Percentiles rank a stretch among this genome's conserved stretches.
phyloP scores from a whole-genome alignment of 2,888 invertebrate genomes.

The Napeogenes inachia region DNA sequence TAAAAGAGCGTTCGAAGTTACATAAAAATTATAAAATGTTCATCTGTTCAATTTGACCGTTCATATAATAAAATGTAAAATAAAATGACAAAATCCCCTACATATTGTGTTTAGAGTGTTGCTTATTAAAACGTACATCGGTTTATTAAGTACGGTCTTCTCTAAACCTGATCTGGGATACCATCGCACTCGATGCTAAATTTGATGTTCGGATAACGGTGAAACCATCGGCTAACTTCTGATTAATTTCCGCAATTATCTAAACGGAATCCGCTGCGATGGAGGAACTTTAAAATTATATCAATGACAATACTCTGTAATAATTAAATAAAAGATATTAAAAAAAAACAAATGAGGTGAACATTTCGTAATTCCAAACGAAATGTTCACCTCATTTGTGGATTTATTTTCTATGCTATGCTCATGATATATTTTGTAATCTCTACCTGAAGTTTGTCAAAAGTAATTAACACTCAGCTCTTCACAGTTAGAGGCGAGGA shows the following conservation, averaged over 20 bases:
- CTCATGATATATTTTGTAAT: not conserved
- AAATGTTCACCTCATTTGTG: too few relatives aligned
- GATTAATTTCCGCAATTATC: slow-evolving; percentile 15
- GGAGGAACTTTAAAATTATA: not conserved
- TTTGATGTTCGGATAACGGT: slow-evolving; percentile 29
- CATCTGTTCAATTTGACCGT: too few relatives aligned
- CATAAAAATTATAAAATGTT: too few relatives aligned
- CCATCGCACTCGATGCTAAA: slow-evolving; percentile 30
- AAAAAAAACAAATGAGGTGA: too few relatives aligned
- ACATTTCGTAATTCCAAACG: too few relatives aligned
- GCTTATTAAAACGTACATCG: not conserved
- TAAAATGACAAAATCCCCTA: not conserved
- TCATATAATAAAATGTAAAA: slow-evolving; percentile 1
- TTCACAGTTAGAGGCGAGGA: slow-evolving; percentile 17
- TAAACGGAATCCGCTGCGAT: not conserved
- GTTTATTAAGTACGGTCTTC: slow-evolving; percentile 6
- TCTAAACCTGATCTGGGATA: slow-evolving; percentile 30
- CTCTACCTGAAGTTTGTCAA: slow-evolving; percentile 3
- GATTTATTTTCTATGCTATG: too few relatives aligned
- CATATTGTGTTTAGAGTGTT: not conserved
- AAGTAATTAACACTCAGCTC: slow-evolving; percentile 21
- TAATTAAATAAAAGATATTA: too few relatives aligned
- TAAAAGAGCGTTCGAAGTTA: too few relatives aligned
- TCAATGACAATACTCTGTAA: too few relatives aligned
- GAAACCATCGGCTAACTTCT: slow-evolving; percentile 15